These are phyloP conservation scores for Coreius guichenoti DNA, from an alignment of 2,797 vertebrate species.

Conservation along the genomic window DNA sequence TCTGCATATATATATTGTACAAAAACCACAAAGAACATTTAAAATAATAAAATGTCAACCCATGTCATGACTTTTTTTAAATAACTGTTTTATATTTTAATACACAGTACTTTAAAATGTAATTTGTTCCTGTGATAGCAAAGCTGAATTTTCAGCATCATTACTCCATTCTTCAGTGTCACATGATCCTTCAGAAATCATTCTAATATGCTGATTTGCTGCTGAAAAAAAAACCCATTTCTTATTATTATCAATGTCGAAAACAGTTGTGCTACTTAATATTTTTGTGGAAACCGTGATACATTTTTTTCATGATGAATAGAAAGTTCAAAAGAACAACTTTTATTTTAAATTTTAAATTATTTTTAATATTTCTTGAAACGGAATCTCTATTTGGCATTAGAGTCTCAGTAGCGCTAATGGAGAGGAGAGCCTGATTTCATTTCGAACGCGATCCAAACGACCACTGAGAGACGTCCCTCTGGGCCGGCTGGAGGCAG, in stretches of 20 bases:
- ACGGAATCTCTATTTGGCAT: slow-evolving; percentile 26
- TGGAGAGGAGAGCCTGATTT: slow-evolving; percentile 85
- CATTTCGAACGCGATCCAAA: slow-evolving; percentile 91
- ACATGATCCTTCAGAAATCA: neutral
- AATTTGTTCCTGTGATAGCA: neutral
- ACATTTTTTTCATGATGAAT: neutral
- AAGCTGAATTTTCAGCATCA: neutral
- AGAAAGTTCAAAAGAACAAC: neutral
- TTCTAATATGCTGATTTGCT: neutral
- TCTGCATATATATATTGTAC: no score
- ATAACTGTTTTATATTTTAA: neutral
- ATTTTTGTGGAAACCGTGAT: neutral
- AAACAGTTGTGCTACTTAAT: neutral
- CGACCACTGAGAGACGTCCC: slow-evolving; percentile 88
- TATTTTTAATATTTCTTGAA: neutral
- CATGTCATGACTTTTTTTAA: neutral
- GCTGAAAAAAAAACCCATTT: neutral
- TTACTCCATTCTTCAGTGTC: neutral
- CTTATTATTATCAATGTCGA: neutral
- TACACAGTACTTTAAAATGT: no score
- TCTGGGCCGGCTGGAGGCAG: slow-evolving; percentile 89
- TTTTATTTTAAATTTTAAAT: neutral
- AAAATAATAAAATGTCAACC: no score
- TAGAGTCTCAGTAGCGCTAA: slow-evolving; percentile 59
- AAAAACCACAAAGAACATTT: no score